These are phyloP conservation scores for Acridotheres tristis DNA, from an alignment of 2,797 vertebrate genomes.

Conservation along the genomic window DNA sequence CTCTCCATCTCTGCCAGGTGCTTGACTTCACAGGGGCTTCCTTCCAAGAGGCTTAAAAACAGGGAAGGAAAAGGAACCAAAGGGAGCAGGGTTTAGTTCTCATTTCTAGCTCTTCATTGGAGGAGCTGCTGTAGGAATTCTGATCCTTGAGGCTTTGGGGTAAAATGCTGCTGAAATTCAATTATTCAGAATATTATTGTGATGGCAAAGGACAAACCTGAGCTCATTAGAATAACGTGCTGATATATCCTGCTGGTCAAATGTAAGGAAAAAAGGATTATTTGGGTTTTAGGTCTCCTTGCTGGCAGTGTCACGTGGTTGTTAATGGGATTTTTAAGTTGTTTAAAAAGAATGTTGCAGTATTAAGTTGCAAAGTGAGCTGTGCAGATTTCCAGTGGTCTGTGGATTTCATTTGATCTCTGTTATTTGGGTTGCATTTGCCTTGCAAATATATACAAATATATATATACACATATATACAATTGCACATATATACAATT, in stretches of 20 bases:
- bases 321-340: background rate
- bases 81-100: background rate
- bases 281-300: background rate
- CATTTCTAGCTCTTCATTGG: background rate
- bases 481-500: background rate
- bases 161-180: background rate
- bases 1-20: background rate
- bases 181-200: background rate
- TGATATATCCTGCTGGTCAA: background rate
- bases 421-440: background rate
- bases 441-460: no score
- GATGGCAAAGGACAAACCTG: background rate
- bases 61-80: background rate
- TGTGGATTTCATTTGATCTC: background rate
- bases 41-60: background rate
- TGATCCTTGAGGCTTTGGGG: background rate
- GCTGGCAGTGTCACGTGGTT: background rate
- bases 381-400: background rate
- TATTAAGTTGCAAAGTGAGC: background rate
- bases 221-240: background rate
- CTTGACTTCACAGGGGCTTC: background rate
- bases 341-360: background rate
- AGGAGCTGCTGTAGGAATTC: background rate
- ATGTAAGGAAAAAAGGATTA: background rate
- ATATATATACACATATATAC: no score